A percentile compares a stretch with the other conserved stretches of the same genome.
These are phyloP conservation scores for Anagyrus pseudococci DNA, from an alignment of 2,888 invertebrate genomes.

Conservation along the genomic window DNA sequence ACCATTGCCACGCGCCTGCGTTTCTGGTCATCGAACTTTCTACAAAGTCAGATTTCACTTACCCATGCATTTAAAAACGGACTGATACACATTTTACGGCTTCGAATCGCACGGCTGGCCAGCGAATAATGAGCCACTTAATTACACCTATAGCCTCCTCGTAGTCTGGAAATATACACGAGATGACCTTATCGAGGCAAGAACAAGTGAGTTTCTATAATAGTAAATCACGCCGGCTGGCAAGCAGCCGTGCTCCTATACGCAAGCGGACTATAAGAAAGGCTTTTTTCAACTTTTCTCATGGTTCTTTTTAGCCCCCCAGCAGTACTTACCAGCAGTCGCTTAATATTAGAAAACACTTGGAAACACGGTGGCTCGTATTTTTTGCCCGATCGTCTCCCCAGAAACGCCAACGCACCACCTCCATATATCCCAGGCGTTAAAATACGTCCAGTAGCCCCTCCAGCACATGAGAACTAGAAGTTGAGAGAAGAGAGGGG, in stretches of 20 bases:
- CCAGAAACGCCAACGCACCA: not conserved
- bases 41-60: constrained; percentile 13
- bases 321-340: not conserved
- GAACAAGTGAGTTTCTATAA: too few relatives aligned
- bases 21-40: constrained; percentile 44
- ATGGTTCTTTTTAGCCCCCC: not conserved
- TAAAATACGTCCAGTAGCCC: constrained; percentile 20
- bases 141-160: not conserved
- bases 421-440: not conserved
- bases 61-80: too few relatives aligned
- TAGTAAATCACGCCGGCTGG: too few relatives aligned
- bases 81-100: too few relatives aligned
- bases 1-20: constrained; percentile 23
- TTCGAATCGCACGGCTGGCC: too few relatives aligned
- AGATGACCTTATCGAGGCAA: too few relatives aligned
- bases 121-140: not conserved
- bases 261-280: too few relatives aligned
- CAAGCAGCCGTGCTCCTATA: too few relatives aligned
- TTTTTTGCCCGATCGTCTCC: constrained; percentile 29
- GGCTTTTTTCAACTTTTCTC: constrained; percentile 30
- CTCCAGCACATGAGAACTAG: too few relatives aligned
- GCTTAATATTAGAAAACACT: constrained; percentile 28
- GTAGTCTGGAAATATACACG: too few relatives aligned
- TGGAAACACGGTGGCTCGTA: not conserved
- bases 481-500: not conserved